phyloP scores from a whole-genome alignment of 1,140 invertebrate species.

The Bombyx mori region DNA sequence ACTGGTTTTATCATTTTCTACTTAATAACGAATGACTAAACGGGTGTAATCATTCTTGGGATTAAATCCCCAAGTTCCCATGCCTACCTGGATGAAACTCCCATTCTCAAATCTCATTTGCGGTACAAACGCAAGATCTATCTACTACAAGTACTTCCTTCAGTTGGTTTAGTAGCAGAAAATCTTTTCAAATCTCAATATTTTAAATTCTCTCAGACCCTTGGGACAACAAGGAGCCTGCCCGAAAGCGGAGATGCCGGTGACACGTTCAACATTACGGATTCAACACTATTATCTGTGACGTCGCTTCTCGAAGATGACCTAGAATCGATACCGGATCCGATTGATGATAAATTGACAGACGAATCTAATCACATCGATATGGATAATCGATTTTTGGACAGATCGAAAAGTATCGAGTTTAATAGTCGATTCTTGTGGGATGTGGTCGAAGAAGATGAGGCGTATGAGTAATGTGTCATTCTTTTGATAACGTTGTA shows the following conservation, averaged over 20 bases:
- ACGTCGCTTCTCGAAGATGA: slow-evolving; percentile 48
- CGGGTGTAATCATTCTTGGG: too few relatives aligned
- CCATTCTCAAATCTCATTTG: too few relatives aligned
- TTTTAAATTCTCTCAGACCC: slow-evolving; percentile 25
- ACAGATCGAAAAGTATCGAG: slow-evolving; percentile 13
- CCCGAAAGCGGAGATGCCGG: slow-evolving; percentile 49
- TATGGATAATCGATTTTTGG: slow-evolving; percentile 21
- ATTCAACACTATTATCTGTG: slow-evolving; percentile 44
- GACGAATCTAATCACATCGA: slow-evolving; percentile 20
- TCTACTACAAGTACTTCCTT: too few relatives aligned
- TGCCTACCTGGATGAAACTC: too few relatives aligned
- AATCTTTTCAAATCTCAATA: too few relatives aligned
- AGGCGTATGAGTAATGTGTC: too few relatives aligned
- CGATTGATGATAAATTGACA: slow-evolving; percentile 20
- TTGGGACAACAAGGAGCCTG: slow-evolving; percentile 32
- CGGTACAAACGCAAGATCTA: too few relatives aligned
- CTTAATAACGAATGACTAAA: too few relatives aligned
- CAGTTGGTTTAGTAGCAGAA: too few relatives aligned
- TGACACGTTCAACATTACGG: slow-evolving; percentile 35
- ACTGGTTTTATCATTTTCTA: too few relatives aligned
- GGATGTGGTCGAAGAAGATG: slow-evolving; percentile 45
- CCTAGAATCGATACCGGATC: slow-evolving; percentile 22
- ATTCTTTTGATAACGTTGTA: too few relatives aligned
- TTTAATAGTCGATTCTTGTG: slow-evolving; percentile 28
- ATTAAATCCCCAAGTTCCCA: too few relatives aligned